Conservation (phyloP, 2,113 vertebrate genomes). For the Canis aureus region DNA sequence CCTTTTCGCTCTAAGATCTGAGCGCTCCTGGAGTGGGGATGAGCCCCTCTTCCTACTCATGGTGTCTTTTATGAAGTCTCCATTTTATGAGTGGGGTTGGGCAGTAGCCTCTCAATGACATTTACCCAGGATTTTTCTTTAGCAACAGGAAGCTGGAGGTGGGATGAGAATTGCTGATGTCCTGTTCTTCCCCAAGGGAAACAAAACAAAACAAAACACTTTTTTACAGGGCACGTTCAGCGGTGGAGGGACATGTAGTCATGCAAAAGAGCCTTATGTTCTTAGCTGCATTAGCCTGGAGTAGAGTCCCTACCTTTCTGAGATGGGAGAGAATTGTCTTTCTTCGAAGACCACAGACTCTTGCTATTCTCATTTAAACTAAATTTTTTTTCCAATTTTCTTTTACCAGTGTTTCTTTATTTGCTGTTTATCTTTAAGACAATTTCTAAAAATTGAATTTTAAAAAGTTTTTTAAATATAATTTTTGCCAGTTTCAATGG, state of each 20-base stretch:
- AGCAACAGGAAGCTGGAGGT: background rate
- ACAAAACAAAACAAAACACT: too few species aligned
- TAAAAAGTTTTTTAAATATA: background rate
- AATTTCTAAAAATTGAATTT: background rate
- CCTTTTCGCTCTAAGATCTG: background rate
- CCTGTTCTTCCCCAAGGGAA: background rate
- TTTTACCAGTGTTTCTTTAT: background rate
- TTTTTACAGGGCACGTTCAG: background rate
- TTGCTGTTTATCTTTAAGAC: background rate
- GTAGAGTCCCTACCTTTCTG: background rate
- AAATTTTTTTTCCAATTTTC: background rate
- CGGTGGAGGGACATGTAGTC: background rate
- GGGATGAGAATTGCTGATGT: fast-evolving
- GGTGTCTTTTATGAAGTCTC: background rate
- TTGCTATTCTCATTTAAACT: background rate
- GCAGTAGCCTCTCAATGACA: background rate
- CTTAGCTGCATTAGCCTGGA: background rate
- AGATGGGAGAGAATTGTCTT: background rate
- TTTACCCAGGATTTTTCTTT: background rate
- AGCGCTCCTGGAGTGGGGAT: background rate
- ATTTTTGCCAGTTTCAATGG: background rate
- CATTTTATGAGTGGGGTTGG: background rate
- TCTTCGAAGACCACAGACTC: background rate
- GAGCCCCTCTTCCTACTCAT: background rate
- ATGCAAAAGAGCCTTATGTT: background rate